Percentiles rank a stretch among this genome's conserved stretches.
Conservation (phyloP, 1,140 invertebrate species). For the Eulimnadia texana region DNA sequence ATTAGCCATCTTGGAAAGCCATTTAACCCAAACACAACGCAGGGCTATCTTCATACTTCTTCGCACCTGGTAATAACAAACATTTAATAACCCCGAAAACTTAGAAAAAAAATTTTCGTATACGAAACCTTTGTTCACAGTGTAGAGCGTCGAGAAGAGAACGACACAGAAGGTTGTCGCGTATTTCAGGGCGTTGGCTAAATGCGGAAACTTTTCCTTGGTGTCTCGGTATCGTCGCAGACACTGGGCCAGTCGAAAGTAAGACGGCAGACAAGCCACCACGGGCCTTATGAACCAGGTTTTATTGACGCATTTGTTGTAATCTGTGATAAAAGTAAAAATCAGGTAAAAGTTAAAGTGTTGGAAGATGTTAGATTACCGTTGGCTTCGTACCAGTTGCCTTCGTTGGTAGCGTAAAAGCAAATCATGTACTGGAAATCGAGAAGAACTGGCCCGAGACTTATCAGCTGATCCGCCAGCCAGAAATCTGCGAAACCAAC, state of each 20-base stretch:
- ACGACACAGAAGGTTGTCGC: conserved; percentile 93
- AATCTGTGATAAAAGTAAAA: conserved; percentile 8
- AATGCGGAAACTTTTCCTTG: conserved; percentile 81
- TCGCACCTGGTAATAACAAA: too few relatives aligned
- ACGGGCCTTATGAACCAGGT: conserved; percentile 45
- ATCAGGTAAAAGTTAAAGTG: not conserved
- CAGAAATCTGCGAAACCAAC: conserved; percentile 99
- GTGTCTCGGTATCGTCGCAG: conserved; percentile 81
- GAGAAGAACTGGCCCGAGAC: conserved; percentile 69
- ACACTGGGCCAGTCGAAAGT: conserved; percentile 96
- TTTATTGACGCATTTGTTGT: conserved; percentile 30
- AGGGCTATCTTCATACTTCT: too few relatives aligned
- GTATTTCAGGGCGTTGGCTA: conserved; percentile 96
- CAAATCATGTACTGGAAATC: conserved; percentile 89
- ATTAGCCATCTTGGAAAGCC: too few relatives aligned
- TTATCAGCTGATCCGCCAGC: conserved; percentile 97
- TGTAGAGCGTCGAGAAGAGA: conserved; percentile 62
- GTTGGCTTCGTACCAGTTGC: conserved; percentile 19
- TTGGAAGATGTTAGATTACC: conserved; percentile 3
- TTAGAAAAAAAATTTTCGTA: too few relatives aligned
- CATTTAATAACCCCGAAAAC: too few relatives aligned
- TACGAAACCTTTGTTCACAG: conserved; percentile 44
- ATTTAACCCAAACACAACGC: too few relatives aligned
- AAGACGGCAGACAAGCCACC: conserved; percentile 82
- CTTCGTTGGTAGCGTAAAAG: conserved; percentile 49